Evolutionary conservation across 1,140 invertebrate genomes (phyloP), one percentile per base, ranked within the genome.

Genomic region (Chlorops oryzae): DNA sequence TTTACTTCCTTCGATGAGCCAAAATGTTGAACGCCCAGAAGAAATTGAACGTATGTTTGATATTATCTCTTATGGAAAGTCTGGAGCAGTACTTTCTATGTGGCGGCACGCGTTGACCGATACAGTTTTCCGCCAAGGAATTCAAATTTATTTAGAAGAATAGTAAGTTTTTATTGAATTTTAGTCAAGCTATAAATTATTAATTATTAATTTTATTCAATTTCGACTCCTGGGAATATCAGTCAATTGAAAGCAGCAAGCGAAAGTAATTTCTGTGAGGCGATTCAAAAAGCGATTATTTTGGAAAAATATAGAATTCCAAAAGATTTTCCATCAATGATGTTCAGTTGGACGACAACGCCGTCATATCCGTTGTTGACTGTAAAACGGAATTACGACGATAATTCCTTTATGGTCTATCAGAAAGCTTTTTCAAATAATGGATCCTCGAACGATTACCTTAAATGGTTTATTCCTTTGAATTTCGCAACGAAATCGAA

Each of bases 31-130:
- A n/a, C n/a, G n/a, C n/a, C n/a, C n/a, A n/a, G n/a, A n/a, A n/a
- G n/a, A n/a, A n/a, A 88, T 93, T 47, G 72, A 78, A 4, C 75
- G 78, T 25, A 81, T 89, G 5, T 93, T 92, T 64, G 89, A 94
- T 64, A 77, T 75, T 3, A 88, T 93, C 15, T 85, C 87, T 2
- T 94, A 93, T 63, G 77, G 78, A 58, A 57, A 62, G 81, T 77
- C 77, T 46, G 78, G 76, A 41, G 77, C 74, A 10, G 77, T 98
- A 15, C 83, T 98, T 23, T 78, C 92, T 40, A 98, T 97, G 94
- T 92, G 96, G 87, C 82, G 90, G 54, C 82, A 91, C 67, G 94
- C 95, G 55, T 74, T 98, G 1, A 88, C 88, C 1, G 83, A 86
- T 18, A 70, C 81, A n/a, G 86, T 87, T 2, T 96, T 96, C 73